Evolutionary conservation across 2,113 vertebrate genomes (phyloP), one percentile per base, ranked within the genome.

Genomic region (Halichoeres trimaculatus): DNA sequence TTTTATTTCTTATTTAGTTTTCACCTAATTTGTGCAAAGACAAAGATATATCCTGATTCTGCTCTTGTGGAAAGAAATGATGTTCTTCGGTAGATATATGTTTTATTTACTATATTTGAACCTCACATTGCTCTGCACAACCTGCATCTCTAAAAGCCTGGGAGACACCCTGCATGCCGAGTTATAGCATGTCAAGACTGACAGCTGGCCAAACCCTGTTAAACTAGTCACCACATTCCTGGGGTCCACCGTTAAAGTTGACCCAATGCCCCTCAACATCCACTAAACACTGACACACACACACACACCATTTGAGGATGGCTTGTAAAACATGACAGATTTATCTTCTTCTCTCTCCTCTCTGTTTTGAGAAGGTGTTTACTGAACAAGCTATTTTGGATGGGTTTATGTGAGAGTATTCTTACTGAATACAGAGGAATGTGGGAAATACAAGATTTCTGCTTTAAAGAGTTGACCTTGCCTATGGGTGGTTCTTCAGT

Each of bases 181-280:
- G 63, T 91, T 91, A 88, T 38, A 72, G 82, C 76, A 63, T 76
- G 86, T 87, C 88, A 84, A 63, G 75, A 68, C 73, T 90, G 88
- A 90, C 91, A 91, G 87, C 90, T 92, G 90, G 84, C 74, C 81
- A 81, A 81, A 85, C 70, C 83, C 85, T 88, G 80, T 90, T 92
- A 93, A 93, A 84, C 41, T 55, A 59, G 70, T 84, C 69, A 69
- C 60, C 55, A 23, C 92, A 93, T 93, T 93, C 93, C 84, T 85
- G 24, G 59, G 41, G 60, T 62, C 61, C 20, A 59, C 79, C 72
- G 35, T 90, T 85, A 87, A 88, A 91, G 35, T 59, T 76, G 88
- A 89, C 88, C 88, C 54, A 19, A 0, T 72, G 79, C 20, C 82
- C 76, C 73, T 63, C 45, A 47, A 70, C 59, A 60, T 23, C 61